Conservation (phyloP, 2,888 invertebrate genomes). For the Conchocele bisecta region DNA sequence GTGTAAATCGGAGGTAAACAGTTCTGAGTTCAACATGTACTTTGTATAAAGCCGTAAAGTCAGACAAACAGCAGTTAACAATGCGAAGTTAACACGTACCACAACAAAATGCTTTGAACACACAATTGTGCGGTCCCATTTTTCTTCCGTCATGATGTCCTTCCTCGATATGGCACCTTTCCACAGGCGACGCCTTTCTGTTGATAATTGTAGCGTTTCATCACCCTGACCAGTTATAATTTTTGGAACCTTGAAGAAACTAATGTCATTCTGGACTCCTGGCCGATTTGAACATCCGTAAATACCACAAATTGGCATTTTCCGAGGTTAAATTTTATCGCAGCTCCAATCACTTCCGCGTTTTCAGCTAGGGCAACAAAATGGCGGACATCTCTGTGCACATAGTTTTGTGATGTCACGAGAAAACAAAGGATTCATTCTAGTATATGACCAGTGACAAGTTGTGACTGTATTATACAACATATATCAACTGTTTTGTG, state of each 20-base stretch:
- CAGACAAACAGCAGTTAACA: too few relatives aligned
- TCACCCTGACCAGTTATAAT: slow-evolving; percentile 6
- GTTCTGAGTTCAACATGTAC: too few relatives aligned
- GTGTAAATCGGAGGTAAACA: too few relatives aligned
- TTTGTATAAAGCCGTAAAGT: too few relatives aligned
- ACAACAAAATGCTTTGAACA: slow-evolving; percentile 11
- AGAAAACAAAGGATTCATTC: slow-evolving; percentile 23
- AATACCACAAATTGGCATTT: slow-evolving; percentile 9
- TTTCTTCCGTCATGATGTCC: slow-evolving; percentile 9
- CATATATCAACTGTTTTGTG: too few relatives aligned
- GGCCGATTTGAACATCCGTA: slow-evolving; percentile 11
- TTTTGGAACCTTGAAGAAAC: slow-evolving; percentile 11
- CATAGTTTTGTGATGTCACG: slow-evolving; percentile 16
- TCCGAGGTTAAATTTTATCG: neutral
- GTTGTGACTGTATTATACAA: too few relatives aligned
- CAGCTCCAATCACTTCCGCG: neutral
- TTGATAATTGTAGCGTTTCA: slow-evolving; percentile 1
- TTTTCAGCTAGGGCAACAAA: slow-evolving; percentile 7
- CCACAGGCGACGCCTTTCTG: slow-evolving; percentile 6
- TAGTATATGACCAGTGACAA: too few relatives aligned
- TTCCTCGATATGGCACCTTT: slow-evolving; percentile 8
- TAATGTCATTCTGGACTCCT: neutral
- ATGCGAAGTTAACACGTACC: neutral
- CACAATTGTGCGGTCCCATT: slow-evolving; percentile 13
- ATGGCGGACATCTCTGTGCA: slow-evolving; percentile 7